A percentile compares a stretch with the other conserved stretches of the same genome.
Conservation (phyloP, 1,140 invertebrate genomes). For the Helicoverpa armigera region DNA sequence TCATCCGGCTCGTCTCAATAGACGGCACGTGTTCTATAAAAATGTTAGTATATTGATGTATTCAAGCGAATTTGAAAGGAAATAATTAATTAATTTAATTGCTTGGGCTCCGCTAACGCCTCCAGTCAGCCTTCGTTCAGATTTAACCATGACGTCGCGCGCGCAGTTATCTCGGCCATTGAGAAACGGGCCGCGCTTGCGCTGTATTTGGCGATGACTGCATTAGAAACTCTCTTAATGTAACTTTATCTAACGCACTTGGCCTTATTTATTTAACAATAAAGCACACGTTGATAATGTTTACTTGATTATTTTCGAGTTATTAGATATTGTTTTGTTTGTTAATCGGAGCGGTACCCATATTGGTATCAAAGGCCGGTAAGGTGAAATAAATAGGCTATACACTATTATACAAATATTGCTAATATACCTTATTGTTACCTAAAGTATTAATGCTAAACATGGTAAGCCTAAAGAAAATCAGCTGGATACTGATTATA, state of each 20-base stretch:
- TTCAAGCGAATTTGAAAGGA: constrained; percentile 73
- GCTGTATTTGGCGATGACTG: constrained; percentile 73
- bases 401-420: too few relatives aligned
- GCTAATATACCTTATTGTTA: too few relatives aligned
- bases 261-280: constrained; percentile 55
- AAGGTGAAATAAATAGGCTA: constrained; percentile 12
- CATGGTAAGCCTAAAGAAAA: too few relatives aligned
- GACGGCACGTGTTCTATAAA: constrained; percentile 16
- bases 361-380: constrained; percentile 3
- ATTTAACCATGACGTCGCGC: constrained; percentile 80
- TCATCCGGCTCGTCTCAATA: not conserved
- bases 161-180: constrained; percentile 67
- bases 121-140: constrained; percentile 80
- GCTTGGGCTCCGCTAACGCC: constrained; percentile 75
- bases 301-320: constrained; percentile 39
- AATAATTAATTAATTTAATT: constrained; percentile 83
- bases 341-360: not conserved
- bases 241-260: constrained; percentile 55
- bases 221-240: constrained; percentile 68
- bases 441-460: too few relatives aligned
- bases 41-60: constrained; percentile 54
- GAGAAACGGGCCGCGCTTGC: constrained; percentile 65
- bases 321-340: constrained; percentile 36
- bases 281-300: constrained; percentile 43
- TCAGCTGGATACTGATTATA: too few relatives aligned